These are phyloP conservation scores for Danio jaintianensis DNA, from an alignment of 2,797 vertebrate species.

Conservation along the genomic window DNA sequence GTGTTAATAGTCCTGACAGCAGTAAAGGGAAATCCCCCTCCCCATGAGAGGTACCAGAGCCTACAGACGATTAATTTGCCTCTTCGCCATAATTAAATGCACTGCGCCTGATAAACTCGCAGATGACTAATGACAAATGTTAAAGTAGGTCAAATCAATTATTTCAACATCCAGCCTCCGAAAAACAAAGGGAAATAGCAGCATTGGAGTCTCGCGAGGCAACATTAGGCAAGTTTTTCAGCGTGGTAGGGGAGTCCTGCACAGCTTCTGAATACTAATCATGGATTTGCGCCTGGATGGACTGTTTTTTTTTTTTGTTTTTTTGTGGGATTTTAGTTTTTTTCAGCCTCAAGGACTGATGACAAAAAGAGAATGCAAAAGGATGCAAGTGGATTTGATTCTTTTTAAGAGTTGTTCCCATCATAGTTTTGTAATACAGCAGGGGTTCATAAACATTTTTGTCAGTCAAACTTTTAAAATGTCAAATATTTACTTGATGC, in stretches of 20 bases:
- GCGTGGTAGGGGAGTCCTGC: background rate
- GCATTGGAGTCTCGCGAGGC: conserved; percentile 17
- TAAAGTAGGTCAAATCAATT: conserved; percentile 68
- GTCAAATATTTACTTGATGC: background rate
- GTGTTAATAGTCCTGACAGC: conserved; percentile 70
- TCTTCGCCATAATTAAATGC: conserved; percentile 57
- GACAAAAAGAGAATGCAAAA: background rate
- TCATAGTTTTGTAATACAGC: background rate
- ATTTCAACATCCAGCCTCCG: conserved; percentile 54
- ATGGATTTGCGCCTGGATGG: background rate
- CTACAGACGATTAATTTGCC: conserved; percentile 62
- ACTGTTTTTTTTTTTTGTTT: background rate
- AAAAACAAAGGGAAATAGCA: conserved; percentile 22
- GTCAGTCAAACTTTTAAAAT: background rate
- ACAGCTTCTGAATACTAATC: conserved; percentile 20
- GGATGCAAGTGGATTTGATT: background rate
- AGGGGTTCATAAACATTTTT: background rate
- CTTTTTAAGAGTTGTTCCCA: background rate
- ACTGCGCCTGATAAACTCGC: conserved; percentile 59
- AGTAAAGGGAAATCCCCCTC: conserved; percentile 68
- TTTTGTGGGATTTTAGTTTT: too few species aligned
- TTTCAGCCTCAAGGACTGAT: background rate
- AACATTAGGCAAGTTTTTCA: conserved; percentile 24
- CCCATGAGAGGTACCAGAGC: conserved; percentile 43
- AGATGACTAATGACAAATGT: conserved; percentile 70